Base-by-base conservation (phyloP, 1,140 invertebrate genomes). In the Microplitis mediator region DNA sequence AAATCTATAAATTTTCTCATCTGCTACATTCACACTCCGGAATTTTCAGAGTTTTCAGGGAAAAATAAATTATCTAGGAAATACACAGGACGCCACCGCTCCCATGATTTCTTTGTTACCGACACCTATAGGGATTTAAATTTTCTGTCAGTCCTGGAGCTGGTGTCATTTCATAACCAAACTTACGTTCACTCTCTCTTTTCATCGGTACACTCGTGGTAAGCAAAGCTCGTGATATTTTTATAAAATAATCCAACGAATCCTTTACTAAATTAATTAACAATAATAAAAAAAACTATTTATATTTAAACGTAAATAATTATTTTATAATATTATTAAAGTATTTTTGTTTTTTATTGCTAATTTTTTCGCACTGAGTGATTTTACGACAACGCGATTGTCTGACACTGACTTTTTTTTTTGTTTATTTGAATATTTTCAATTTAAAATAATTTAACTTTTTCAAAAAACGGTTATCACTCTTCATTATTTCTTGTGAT, bases 161-260 rank as follows among this genome's bases (percentile, higher is more conserved):
- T 23, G 31, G 32, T 11, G 14, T 16, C 1, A 5, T 62, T 62
- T 62, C 60, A 23, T 11, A 62, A 9, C 60, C 3, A 62, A 9
- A 62, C 23, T 2, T 56, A 8, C 23, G 23, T 63, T 34, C 32
- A 13, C 2, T 11, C 56, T 58, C 50, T 67, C 65, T 67, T 67
- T 67, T 67, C 9, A 32, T 67, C 31, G 50, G 14, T 67, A 4
- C 13, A 64, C 13, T 54, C 50, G 65, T 67, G 65, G 65, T 67
- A 67, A 67, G 65, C 52, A 50, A 64, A 50, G 9, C 51, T 52
- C 51, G 51, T 67, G 65, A 67, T 50, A 34, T 54, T n/a, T 45
- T 54, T 13, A 9, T 4, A 14, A 8, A n/a, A n/a, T 23, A 52
- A 67, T 67, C 65, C 65, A 34, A 67, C 13, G 32, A 67, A 67